These are phyloP conservation scores for Syngnathus rostellatus DNA, from an alignment of 2,797 vertebrate genomes.

Conservation along the genomic window DNA sequence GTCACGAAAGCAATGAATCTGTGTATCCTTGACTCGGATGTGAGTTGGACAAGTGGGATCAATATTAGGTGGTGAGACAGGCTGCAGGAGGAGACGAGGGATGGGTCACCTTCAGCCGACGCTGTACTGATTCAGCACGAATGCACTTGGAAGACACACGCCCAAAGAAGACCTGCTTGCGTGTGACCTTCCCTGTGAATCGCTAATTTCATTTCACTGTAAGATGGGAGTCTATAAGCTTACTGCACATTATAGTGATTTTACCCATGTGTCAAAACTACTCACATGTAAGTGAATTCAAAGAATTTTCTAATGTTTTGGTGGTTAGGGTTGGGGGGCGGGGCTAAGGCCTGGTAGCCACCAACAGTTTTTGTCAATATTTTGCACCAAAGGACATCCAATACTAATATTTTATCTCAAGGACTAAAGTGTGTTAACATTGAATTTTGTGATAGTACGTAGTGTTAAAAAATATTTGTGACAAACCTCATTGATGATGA, in stretches of 20 bases:
- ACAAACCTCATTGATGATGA: too few species aligned
- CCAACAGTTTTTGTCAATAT: too few species aligned
- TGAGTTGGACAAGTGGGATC: constrained; percentile 60
- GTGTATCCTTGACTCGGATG: constrained; percentile 57
- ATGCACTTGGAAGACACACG: constrained; percentile 43
- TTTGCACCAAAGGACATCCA: too few species aligned
- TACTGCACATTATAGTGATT: not conserved
- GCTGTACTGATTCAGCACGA: constrained; percentile 74
- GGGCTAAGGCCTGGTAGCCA: too few species aligned
- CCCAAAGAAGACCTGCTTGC: constrained; percentile 50
- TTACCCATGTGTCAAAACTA: not conserved
- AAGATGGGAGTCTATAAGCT: constrained; percentile 13
- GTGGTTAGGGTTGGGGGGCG: too few species aligned
- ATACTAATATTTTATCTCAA: too few species aligned
- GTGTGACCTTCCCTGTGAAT: constrained; percentile 59
- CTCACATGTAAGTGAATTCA: not conserved
- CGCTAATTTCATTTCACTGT: constrained; percentile 31
- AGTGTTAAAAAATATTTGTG: too few species aligned
- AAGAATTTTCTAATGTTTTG: too few species aligned
- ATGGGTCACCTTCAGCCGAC: constrained; percentile 76
- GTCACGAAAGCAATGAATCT: constrained; percentile 55
- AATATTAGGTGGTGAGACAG: constrained; percentile 67
- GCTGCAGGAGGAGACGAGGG: constrained; percentile 51
- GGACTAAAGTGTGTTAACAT: too few species aligned
- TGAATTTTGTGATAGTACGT: too few species aligned